A percentile compares a stretch with the other conserved stretches of the same genome.
Conservation (phyloP, 2,113 vertebrate species). For the Myodes glareolus region DNA sequence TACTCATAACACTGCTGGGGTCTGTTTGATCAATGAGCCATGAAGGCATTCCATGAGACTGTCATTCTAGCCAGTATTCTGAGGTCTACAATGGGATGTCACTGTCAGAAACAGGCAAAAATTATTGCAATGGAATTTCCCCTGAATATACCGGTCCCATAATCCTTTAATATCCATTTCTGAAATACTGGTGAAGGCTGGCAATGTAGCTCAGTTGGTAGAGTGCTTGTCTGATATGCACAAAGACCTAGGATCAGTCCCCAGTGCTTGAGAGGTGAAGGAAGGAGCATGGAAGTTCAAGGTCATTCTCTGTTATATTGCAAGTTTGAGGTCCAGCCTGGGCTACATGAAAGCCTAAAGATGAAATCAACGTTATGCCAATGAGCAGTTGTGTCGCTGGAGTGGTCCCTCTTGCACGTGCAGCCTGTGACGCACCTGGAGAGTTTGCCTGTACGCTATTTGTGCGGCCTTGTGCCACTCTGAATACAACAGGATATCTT, state of each 20-base stretch:
- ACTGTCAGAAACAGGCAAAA: constrained; percentile 21
- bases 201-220: neutral
- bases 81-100: neutral
- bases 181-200: neutral
- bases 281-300: neutral
- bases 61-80: constrained; percentile 18
- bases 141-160: neutral
- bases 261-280: neutral
- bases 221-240: neutral
- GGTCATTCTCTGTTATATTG: neutral
- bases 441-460: neutral
- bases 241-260: neutral
- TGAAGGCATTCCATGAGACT: constrained; percentile 18
- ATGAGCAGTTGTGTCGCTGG: neutral
- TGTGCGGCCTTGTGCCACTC: neutral
- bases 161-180: neutral
- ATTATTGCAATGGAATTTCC: neutral
- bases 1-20: constrained; percentile 14
- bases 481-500: neutral
- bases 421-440: neutral
- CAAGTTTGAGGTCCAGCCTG: neutral
- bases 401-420: fast-evolving
- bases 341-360: neutral
- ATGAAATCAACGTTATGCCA: neutral
- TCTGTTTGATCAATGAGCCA: constrained; percentile 47